These are phyloP conservation scores for Enoplosus armatus DNA, from an alignment of 2,797 vertebrate genomes.

Conservation along the genomic window DNA sequence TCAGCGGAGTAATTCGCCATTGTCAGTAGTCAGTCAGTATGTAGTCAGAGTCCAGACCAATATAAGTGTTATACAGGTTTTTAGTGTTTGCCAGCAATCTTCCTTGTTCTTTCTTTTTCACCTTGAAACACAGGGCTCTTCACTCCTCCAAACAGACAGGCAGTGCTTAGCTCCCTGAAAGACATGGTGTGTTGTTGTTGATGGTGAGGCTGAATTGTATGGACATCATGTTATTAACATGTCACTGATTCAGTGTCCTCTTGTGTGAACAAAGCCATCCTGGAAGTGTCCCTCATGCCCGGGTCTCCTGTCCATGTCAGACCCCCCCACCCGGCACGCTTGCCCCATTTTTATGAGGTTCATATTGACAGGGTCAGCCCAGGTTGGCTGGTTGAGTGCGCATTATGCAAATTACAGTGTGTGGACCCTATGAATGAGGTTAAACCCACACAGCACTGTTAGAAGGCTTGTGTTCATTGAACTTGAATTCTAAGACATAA, in stretches of 20 bases:
- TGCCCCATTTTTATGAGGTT: not conserved
- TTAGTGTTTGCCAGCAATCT: not conserved
- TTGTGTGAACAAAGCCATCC: not conserved
- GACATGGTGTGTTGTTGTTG: no score
- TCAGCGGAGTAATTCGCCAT: slow-evolving; percentile 12
- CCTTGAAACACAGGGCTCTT: not conserved
- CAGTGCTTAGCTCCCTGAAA: not conserved
- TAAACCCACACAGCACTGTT: not conserved
- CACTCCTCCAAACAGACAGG: not conserved
- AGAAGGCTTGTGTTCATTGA: not conserved
- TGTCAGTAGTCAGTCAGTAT: no score
- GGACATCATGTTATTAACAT: not conserved
- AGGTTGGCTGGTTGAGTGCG: not conserved
- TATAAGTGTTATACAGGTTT: not conserved
- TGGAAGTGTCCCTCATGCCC: not conserved
- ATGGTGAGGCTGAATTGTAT: not conserved
- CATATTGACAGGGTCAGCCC: not conserved
- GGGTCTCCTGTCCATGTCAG: not conserved
- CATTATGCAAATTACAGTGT: not conserved
- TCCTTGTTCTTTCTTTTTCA: not conserved
- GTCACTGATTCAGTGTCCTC: not conserved
- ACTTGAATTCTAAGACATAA: not conserved
- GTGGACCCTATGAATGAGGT: not conserved
- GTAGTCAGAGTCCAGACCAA: no score
- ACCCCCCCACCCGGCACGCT: not conserved